phyloP scores from a whole-genome alignment of 2,113 vertebrate species.

The Felis chaus region DNA sequence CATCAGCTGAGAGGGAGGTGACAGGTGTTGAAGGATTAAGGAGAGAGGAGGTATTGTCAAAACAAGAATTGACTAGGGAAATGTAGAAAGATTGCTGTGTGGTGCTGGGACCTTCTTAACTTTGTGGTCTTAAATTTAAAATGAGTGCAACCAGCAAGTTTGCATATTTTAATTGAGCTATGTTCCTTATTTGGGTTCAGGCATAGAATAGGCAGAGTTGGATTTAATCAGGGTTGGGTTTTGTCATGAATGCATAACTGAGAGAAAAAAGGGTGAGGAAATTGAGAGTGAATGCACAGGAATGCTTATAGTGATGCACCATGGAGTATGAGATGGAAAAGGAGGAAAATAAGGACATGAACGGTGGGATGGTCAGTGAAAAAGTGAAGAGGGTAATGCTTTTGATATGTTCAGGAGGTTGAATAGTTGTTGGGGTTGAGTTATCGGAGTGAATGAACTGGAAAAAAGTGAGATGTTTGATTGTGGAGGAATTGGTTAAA shows the following conservation, averaged over 20 bases:
- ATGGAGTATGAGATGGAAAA: conserved; percentile 12
- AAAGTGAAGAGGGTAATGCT: background rate
- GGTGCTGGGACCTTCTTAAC: background rate
- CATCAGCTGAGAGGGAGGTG: background rate
- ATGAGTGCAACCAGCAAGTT: background rate
- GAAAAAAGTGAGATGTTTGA: background rate
- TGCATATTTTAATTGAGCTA: background rate
- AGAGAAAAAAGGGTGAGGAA: background rate
- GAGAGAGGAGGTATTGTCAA: background rate
- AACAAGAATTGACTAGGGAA: background rate
- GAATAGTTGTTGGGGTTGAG: background rate
- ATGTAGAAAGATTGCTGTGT: background rate
- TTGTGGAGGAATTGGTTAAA: conserved; percentile 5
- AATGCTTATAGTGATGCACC: background rate
- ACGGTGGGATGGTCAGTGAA: background rate
- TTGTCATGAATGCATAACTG: background rate
- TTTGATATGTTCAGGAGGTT: background rate
- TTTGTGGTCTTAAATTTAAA: conserved; percentile 41
- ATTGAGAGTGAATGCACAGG: background rate
- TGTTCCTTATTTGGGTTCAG: background rate
- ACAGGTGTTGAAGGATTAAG: background rate
- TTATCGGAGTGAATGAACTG: background rate
- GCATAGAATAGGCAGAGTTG: background rate
- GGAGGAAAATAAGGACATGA: background rate
- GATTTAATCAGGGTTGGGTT: background rate